Base-by-base conservation (phyloP, 2,888 invertebrate genomes). In the Mesoligia furuncula region DNA sequence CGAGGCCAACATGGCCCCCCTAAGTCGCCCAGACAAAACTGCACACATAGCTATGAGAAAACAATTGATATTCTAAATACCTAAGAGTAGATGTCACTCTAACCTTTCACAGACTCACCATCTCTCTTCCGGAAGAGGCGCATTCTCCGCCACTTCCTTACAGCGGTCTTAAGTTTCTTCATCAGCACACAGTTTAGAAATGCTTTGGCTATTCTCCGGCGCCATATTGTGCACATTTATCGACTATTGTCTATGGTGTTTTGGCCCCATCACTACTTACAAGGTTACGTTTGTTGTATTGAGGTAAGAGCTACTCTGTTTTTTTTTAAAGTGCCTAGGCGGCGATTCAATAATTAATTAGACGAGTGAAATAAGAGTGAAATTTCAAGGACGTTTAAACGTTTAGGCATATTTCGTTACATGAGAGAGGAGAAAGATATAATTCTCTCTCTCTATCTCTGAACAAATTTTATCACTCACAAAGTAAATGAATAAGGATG, bases 101-200 rank as follows among this genome's bases (percentile, higher is more conserved):
- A 31, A 54, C 11, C 31, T 54, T 45, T n/a, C 0, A 2, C 13
- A 24, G 2, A 88, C 93, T 94, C 81, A 95, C 95, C 96, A 75
- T 96, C 95, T 87, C 93, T 92, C 80, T 95, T 96, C 17, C 95
- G 93, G 93, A 96, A 96, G 89, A 96, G 93, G 93, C 96, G 95
- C 96, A 96, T 96, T 83, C 93, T 96, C 90, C 96, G 95, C 96
- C 96, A 96, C 95, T 93, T 96, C 93, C 93, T 95, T 66, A 96
- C 95, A 48, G 95, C 95, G n/a, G 91, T 89, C 85, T 96, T 96
- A 93, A 96, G 92, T 92, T 92, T 95, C 95, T 95, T 95, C 96
- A 96, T 96, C 83, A 94, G 94, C 88, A 91, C 89, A 91, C 96
- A 95, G 83, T 95, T 93, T 64, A 93, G 80, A 31, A 95, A 83